phyloP scores from a whole-genome alignment of 2,113 vertebrate genomes.

The Gobius niger region DNA sequence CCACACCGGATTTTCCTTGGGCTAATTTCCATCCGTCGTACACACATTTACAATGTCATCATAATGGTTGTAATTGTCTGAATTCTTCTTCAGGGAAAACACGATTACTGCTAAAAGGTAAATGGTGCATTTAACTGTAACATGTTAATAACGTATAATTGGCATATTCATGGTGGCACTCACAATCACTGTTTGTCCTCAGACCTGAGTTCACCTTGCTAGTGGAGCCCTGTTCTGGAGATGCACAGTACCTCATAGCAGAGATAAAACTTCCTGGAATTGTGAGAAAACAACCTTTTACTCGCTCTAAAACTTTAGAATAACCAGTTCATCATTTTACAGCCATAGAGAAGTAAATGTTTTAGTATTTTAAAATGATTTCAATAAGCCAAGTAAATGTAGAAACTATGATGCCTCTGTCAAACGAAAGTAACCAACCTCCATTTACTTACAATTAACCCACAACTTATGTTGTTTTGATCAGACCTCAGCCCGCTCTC shows the following conservation, averaged over 20 bases:
- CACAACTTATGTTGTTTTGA: neutral
- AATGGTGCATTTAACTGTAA: neutral
- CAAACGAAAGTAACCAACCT: no score
- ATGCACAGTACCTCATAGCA: constrained; percentile 78
- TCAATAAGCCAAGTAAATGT: no score
- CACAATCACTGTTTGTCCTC: neutral
- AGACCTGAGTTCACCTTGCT: constrained; percentile 77
- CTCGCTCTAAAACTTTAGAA: neutral
- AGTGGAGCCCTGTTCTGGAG: constrained; percentile 72
- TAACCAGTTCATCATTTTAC: no score
- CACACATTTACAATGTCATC: no score
- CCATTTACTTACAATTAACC: no score
- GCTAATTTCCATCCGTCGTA: no score
- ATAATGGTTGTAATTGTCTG: neutral
- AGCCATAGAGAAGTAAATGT: no score
- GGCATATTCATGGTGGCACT: neutral
- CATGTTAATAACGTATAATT: neutral
- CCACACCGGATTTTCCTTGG: no score
- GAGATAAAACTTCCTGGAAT: constrained; percentile 85
- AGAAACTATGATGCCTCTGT: no score
- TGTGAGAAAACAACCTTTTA: constrained; percentile 72
- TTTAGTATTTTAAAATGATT: no score
- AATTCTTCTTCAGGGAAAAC: neutral
- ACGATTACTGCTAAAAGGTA: neutral
- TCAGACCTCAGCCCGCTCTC: constrained; percentile 66